phyloP scores from a whole-genome alignment of 2,113 vertebrate genomes.

The Porphyrio hochstetteri region DNA sequence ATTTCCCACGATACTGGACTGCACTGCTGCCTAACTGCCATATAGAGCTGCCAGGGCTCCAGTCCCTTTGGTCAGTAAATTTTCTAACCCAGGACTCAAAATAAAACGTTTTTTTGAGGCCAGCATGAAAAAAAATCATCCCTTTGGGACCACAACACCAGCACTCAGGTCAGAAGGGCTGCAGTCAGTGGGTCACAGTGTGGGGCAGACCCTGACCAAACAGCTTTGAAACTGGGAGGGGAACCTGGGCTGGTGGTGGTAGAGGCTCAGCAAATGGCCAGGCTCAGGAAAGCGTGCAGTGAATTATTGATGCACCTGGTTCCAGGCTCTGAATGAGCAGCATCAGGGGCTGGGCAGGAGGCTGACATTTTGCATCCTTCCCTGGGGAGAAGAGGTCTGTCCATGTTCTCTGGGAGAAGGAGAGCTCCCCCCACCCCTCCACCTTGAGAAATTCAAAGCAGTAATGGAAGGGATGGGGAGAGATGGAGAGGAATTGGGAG shows the following conservation, averaged over 20 bases:
- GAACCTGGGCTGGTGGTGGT: not conserved
- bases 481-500: not conserved
- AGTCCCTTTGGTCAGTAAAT: not conserved
- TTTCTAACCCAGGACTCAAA: not conserved
- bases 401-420: not conserved
- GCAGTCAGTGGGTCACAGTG: not conserved
- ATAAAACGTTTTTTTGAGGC: not conserved
- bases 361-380: slow-evolving; percentile 53
- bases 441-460: not conserved
- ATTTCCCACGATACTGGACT: not conserved
- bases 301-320: slow-evolving; percentile 56
- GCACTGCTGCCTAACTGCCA: not conserved
- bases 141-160: not conserved
- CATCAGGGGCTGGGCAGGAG: not conserved
- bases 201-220: fast-evolving
- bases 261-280: not conserved
- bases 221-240: not conserved
- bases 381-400: not conserved
- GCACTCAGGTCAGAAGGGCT: not conserved
- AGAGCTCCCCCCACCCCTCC: not conserved
- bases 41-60: not conserved
- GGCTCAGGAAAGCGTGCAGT: slow-evolving; percentile 19
- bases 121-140: not conserved
- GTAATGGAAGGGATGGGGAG: not conserved
- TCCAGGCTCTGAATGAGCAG: slow-evolving; percentile 45